Percentiles rank a stretch among this genome's conserved stretches.
Evolutionary conservation across 2,888 invertebrate genomes (phyloP).

Genomic region (Myopa testacea): DNA sequence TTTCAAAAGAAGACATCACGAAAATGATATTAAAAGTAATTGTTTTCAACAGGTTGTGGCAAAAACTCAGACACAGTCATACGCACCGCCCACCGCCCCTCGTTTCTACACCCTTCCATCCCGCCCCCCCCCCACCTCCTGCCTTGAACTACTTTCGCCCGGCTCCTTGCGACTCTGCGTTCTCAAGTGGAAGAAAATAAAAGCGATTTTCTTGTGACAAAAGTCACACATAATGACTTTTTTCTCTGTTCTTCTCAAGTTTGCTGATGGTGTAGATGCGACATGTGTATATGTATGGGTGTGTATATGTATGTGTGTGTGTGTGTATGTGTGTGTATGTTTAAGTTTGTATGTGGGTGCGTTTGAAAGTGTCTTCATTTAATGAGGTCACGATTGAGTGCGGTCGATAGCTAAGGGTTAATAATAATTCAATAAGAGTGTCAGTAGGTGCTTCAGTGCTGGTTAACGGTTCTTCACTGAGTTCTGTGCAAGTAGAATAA

Average conservation of each 20-base stretch:
- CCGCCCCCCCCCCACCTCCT: not conserved
- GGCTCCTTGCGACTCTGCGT: not conserved
- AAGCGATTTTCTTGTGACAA: constrained; percentile 25
- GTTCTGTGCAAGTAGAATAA: too few relatives aligned
- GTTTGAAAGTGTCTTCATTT: constrained; percentile 41
- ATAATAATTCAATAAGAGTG: constrained; percentile 27
- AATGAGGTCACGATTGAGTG: constrained; percentile 60
- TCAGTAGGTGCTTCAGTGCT: not conserved
- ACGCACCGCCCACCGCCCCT: too few relatives aligned
- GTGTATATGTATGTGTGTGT: not conserved
- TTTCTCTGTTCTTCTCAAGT: not conserved
- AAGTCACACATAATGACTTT: constrained; percentile 32
- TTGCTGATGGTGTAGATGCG: too few relatives aligned
- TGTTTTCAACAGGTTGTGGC: too few relatives aligned
- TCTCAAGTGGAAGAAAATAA: constrained; percentile 20
- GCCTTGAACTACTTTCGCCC: constrained; percentile 36
- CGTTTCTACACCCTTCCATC: not conserved
- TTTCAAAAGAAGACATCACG: too few relatives aligned
- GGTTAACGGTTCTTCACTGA: not conserved
- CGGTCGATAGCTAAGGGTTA: constrained; percentile 18
- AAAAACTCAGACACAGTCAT: too few relatives aligned
- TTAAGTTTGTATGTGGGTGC: not conserved
- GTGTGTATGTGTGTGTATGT: not conserved
- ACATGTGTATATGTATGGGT: not conserved
- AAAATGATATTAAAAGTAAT: too few relatives aligned